A percentile compares a stretch with the other conserved stretches of the same genome.
Evolutionary conservation across 2,888 invertebrate species (phyloP).

Genomic region (Vesta saturnalis): DNA sequence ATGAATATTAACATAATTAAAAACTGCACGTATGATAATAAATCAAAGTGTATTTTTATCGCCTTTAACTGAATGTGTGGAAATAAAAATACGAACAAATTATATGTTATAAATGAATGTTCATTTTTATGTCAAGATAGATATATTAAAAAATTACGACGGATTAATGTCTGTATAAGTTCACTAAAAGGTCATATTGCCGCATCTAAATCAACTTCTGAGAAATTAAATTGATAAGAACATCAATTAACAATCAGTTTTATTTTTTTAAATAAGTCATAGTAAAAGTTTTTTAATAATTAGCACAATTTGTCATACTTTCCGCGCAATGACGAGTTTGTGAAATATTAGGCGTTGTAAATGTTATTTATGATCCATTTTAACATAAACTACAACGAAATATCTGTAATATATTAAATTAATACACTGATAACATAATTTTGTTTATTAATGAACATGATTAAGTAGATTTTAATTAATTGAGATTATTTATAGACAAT

Average conservation of each 20-base stretch:
- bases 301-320: slow-evolving; percentile 45
- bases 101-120: slow-evolving; percentile 16
- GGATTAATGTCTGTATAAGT: slow-evolving; percentile 21
- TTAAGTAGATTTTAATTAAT: slow-evolving; percentile 1
- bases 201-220: slow-evolving; percentile 41
- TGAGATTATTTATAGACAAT: slow-evolving; percentile 5
- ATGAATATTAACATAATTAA: not conserved
- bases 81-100: slow-evolving; percentile 18
- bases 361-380: slow-evolving; percentile 35
- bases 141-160: slow-evolving; percentile 33
- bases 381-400: slow-evolving; percentile 28
- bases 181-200: slow-evolving; percentile 32
- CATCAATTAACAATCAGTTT: slow-evolving; percentile 42
- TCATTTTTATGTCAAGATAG: slow-evolving; percentile 16
- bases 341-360: slow-evolving; percentile 43
- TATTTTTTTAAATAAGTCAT: slow-evolving; percentile 40
- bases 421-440: not conserved
- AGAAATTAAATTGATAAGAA: slow-evolving; percentile 43
- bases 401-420: slow-evolving; percentile 2
- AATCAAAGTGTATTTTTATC: not conserved
- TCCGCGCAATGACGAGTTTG: slow-evolving; percentile 36
- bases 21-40: not conserved
- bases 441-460: not conserved
- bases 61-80: not conserved
- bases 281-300: slow-evolving; percentile 39